These are phyloP conservation scores for Pocillopora damicornis DNA, from an alignment of 64 coral and sea anemone genomes.

Conservation along the genomic window DNA sequence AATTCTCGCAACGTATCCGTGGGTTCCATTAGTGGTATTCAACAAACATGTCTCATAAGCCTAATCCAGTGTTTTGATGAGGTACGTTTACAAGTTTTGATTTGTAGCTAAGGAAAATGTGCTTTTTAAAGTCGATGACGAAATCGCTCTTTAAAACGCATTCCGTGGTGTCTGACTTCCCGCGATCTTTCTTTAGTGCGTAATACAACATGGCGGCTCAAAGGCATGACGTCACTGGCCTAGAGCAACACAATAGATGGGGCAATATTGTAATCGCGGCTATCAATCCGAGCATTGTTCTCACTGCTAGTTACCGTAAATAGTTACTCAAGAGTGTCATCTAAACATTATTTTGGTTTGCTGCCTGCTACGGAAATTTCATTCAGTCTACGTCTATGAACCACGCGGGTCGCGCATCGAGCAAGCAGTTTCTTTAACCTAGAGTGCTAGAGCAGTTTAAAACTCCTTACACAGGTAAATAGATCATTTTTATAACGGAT, in stretches of 20 bases:
- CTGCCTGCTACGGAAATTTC: conserved; percentile 10
- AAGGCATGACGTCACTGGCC: neutral
- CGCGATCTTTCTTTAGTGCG: neutral
- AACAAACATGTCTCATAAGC: conserved; percentile 9
- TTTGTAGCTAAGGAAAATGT: conserved; percentile 33
- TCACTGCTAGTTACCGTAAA: conserved; percentile 35
- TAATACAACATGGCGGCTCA: conserved; percentile 41
- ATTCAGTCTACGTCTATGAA: conserved; percentile 9
- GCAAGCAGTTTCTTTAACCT: neutral
- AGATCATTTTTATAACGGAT: neutral
- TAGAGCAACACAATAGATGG: conserved; percentile 10
- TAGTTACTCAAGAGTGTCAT: conserved; percentile 49
- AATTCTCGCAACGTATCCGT: no score
- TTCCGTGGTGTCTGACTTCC: neutral
- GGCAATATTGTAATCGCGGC: conserved; percentile 10
- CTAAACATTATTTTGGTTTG: conserved; percentile 36
- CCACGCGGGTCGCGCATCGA: neutral
- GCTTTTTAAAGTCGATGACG: no score
- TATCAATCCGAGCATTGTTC: conserved; percentile 35
- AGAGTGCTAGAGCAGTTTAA: neutral
- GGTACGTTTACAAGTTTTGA: neutral
- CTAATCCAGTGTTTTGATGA: neutral
- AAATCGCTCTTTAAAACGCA: no score
- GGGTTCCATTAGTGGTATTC: no score
- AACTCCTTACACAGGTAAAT: neutral